phyloP scores from a whole-genome alignment of 1,140 invertebrate species.

The Leptoteleia sp. region DNA sequence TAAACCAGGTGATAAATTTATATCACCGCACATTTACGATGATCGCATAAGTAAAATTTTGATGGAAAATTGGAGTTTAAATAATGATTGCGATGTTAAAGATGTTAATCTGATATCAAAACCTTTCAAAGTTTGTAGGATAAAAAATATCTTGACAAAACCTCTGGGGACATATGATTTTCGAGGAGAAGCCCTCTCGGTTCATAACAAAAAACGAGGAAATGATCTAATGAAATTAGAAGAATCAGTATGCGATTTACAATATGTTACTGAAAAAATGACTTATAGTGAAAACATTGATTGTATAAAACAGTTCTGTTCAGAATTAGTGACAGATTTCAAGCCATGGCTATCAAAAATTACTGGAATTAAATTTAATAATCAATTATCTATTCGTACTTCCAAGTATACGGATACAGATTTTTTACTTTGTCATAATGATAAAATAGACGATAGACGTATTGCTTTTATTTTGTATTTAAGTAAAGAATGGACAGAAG shows the following conservation, averaged over 20 bases:
- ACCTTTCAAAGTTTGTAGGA: slow-evolving; percentile 82
- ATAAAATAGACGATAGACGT: slow-evolving; percentile 85
- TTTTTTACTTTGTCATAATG: slow-evolving; percentile 88
- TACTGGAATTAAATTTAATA: slow-evolving; percentile 83
- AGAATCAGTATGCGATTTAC: slow-evolving; percentile 55
- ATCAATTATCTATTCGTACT: slow-evolving; percentile 85
- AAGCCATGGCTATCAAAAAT: slow-evolving; percentile 83
- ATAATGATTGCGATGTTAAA: no score
- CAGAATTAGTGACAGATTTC: slow-evolving; percentile 82
- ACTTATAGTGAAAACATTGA: slow-evolving; percentile 48
- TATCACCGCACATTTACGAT: no score
- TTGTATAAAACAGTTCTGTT: slow-evolving; percentile 77
- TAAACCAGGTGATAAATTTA: no score
- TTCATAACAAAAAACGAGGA: slow-evolving; percentile 40
- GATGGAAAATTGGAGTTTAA: no score
- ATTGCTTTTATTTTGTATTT: slow-evolving; percentile 88
- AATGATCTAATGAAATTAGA: slow-evolving; percentile 54
- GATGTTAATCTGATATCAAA: no score
- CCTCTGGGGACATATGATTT: slow-evolving; percentile 83
- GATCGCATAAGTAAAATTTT: no score
- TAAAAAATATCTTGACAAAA: slow-evolving; percentile 83
- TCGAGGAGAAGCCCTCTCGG: slow-evolving; percentile 38
- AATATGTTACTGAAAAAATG: slow-evolving; percentile 19
- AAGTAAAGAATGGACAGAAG: slow-evolving; percentile 82
- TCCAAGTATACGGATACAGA: slow-evolving; percentile 87